Evolutionary conservation across 2,888 invertebrate genomes (phyloP).

Genomic region (Orgyia antiqua): DNA sequence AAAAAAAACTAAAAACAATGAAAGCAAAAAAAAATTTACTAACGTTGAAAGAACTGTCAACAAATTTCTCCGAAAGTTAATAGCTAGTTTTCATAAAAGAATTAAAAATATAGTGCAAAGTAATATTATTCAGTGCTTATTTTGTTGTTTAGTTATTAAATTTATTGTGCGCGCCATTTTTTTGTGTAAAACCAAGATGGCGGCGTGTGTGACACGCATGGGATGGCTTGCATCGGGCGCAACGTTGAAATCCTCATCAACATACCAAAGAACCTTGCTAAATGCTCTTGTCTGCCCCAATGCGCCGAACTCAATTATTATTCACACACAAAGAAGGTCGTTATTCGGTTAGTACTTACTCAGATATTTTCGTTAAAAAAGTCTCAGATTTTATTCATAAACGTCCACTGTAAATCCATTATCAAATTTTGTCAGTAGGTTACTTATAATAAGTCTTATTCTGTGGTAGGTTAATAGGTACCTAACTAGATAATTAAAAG

Average conservation of each 20-base stretch:
- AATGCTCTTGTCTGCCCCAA: constrained; percentile 69
- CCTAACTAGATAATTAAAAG: no score
- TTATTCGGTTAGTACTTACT: constrained; percentile 56
- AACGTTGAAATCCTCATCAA: constrained; percentile 73
- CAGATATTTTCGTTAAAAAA: constrained; percentile 5
- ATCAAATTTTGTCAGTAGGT: no score
- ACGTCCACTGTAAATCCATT: no score
- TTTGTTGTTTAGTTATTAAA: neutral
- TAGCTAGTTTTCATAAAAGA: constrained; percentile 1
- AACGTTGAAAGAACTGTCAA: constrained; percentile 4
- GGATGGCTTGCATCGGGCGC: constrained; percentile 74
- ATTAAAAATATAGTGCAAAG: constrained; percentile 1
- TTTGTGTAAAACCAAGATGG: constrained; percentile 52
- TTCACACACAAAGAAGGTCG: constrained; percentile 68
- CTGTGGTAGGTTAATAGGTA: no score
- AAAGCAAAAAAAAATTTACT: neutral
- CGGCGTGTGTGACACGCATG: constrained; percentile 68
- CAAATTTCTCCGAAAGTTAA: constrained; percentile 2
- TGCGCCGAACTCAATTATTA: constrained; percentile 73
- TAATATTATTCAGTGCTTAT: neutral
- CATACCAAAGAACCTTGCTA: constrained; percentile 68
- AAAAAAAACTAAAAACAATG: no score
- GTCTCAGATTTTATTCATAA: neutral
- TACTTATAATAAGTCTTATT: no score
- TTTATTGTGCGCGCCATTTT: constrained; percentile 3